These are phyloP conservation scores for Heliothis virescens DNA, from an alignment of 1,140 invertebrate species.

Conservation along the genomic window DNA sequence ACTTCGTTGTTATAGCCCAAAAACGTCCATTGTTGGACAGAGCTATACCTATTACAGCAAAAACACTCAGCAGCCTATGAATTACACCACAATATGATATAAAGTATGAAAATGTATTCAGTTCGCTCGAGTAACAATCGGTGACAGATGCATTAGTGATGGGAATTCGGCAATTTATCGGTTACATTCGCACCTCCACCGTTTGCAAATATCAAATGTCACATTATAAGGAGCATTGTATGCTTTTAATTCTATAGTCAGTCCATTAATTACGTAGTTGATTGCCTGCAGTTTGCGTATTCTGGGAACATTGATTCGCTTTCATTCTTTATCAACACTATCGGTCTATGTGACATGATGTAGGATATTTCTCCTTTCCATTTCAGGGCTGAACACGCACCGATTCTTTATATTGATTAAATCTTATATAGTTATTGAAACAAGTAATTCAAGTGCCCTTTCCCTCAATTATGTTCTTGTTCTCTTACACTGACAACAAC, in stretches of 20 bases:
- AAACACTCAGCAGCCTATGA: conserved; percentile 19
- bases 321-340: neutral
- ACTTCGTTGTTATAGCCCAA: too few relatives aligned
- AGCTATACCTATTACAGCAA: too few relatives aligned
- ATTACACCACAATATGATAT: conserved; percentile 47
- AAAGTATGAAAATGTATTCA: conserved; percentile 67
- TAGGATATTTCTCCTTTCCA: too few relatives aligned
- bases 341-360: neutral
- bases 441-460: too few relatives aligned
- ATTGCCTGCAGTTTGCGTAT: neutral
- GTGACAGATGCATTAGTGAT: conserved; percentile 67
- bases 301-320: too few relatives aligned
- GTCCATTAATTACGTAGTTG: neutral
- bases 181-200: conserved; percentile 52
- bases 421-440: too few relatives aligned
- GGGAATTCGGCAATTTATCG: conserved; percentile 58
- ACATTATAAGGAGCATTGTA: conserved; percentile 9
- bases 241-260: neutral
- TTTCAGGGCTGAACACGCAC: too few relatives aligned
- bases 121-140: conserved; percentile 61
- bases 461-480: too few relatives aligned
- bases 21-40: too few relatives aligned
- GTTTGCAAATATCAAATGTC: conserved; percentile 42
- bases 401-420: too few relatives aligned
- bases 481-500: too few relatives aligned